phyloP scores from a whole-genome alignment of 2,797 vertebrate species.

The Apodemus agrarius region DNA sequence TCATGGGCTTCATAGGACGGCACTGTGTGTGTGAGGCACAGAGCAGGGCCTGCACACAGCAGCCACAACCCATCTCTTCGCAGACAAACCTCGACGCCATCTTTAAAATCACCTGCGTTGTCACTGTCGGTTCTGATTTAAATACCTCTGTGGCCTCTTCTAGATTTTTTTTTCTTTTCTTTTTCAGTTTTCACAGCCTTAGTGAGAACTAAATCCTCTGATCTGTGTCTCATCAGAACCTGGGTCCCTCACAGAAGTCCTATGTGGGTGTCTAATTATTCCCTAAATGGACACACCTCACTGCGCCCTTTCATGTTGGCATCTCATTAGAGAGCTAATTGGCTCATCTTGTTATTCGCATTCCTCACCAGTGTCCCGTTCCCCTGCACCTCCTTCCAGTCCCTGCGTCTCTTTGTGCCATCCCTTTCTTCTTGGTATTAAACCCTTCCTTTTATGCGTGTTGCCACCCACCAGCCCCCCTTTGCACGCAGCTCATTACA shows the following conservation, averaged over 20 bases:
- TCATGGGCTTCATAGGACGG: neutral
- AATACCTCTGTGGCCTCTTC: neutral
- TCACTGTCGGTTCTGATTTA: slow-evolving; percentile 19
- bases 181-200: neutral
- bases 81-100: neutral
- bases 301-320: neutral
- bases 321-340: slow-evolving; percentile 55
- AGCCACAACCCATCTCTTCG: neutral
- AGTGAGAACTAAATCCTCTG: neutral
- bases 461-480: slow-evolving; percentile 37
- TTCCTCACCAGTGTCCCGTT: neutral
- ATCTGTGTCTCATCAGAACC: slow-evolving; percentile 24
- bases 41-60: neutral
- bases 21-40: neutral
- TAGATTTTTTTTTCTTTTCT: neutral
- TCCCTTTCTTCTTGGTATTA: slow-evolving; percentile 64
- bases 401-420: slow-evolving; percentile 48
- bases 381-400: slow-evolving; percentile 12
- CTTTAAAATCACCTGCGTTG: slow-evolving; percentile 17
- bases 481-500: slow-evolving; percentile 66
- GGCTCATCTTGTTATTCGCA: slow-evolving; percentile 53
- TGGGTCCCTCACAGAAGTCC: neutral
- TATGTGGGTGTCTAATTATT: slow-evolving; percentile 38
- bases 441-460: slow-evolving; percentile 69
- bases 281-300: neutral